Conservation (phyloP, 2,113 vertebrate species). For the Deroptyus accipitrinus region DNA sequence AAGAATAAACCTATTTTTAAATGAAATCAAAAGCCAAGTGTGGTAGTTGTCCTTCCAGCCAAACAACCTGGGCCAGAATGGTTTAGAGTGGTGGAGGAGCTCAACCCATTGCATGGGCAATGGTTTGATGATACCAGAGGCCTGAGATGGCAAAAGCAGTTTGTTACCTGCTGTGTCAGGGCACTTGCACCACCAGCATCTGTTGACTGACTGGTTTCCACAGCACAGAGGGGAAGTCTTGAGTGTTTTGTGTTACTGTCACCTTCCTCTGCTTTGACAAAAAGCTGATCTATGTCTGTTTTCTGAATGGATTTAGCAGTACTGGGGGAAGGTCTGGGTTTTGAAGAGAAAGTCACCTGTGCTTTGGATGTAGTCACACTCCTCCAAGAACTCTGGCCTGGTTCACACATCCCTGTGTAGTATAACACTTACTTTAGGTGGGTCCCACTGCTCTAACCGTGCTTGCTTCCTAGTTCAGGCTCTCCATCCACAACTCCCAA, state of each 20-base stretch:
- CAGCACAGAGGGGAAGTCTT: not conserved
- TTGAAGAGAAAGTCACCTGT: not conserved
- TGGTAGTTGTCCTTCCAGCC: not conserved
- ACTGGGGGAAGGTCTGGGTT: not conserved
- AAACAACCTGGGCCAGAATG: not conserved
- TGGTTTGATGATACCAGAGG: not conserved
- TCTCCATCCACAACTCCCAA: not conserved
- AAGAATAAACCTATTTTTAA: not conserved
- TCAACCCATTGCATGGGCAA: not conserved
- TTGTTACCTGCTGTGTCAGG: not conserved
- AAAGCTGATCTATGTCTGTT: rapidly evolving
- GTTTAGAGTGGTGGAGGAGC: not conserved
- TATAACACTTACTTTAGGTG: not conserved
- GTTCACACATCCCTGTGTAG: not conserved
- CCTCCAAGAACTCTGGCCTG: not conserved
- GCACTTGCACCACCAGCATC: not conserved
- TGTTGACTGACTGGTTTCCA: not conserved
- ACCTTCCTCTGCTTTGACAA: not conserved
- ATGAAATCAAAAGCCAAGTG: not conserved
- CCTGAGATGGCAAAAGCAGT: not conserved
- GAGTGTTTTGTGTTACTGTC: not conserved
- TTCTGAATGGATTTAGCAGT: not conserved
- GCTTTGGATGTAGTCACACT: rapidly evolving
- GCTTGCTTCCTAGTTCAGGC: not conserved
- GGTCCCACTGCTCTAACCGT: not conserved